These are phyloP conservation scores for Poecile atricapillus DNA, from an alignment of 2,113 vertebrate genomes.

Conservation along the genomic window DNA sequence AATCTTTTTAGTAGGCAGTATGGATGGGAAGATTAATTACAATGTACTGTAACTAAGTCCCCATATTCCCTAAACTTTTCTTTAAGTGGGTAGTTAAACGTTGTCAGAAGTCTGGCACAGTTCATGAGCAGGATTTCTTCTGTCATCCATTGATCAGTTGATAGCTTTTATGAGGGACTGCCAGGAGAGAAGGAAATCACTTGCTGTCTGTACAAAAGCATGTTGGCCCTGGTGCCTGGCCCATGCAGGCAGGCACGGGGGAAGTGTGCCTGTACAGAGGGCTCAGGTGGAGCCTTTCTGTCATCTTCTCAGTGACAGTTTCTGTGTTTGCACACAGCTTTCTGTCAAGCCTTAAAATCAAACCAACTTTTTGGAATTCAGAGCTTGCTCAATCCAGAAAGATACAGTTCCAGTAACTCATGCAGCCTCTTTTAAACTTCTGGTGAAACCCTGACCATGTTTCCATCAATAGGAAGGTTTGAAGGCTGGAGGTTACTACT, in stretches of 20 bases:
- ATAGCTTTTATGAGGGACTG: neutral
- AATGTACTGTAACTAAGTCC: neutral
- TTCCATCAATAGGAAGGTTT: neutral
- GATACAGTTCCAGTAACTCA: neutral
- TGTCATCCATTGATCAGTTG: neutral
- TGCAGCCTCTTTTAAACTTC: neutral
- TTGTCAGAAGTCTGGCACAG: neutral
- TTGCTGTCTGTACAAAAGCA: neutral
- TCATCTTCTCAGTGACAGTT: neutral
- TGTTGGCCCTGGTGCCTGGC: neutral
- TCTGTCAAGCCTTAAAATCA: neutral
- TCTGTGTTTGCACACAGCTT: neutral
- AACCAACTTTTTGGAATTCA: neutral
- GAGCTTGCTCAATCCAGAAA: neutral
- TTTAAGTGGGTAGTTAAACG: neutral
- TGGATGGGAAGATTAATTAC: neutral
- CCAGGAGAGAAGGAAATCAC: conserved; percentile 6
- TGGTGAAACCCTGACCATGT: neutral
- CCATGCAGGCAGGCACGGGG: neutral
- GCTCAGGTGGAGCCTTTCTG: rapidly evolving
- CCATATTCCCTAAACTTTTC: neutral
- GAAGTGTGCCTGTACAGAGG: rapidly evolving
- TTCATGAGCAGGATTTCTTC: neutral
- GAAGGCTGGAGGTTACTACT: neutral
- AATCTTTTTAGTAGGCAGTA: neutral